Evolutionary conservation across 2,797 vertebrate species (phyloP).

Genomic region (Lophius americanus): DNA sequence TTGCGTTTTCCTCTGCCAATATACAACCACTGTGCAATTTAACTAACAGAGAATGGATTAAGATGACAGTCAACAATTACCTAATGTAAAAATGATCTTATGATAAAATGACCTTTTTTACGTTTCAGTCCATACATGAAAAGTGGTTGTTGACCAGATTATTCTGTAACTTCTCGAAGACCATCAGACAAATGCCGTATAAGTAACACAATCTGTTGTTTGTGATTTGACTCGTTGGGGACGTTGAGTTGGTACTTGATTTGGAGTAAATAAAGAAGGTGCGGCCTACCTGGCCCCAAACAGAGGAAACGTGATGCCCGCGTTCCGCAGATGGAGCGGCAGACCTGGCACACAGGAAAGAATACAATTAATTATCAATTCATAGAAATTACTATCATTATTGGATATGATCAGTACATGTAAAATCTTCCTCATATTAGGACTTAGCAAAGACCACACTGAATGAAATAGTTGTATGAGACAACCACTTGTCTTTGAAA

Average conservation of each 20-base stretch:
- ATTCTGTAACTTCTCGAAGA: neutral
- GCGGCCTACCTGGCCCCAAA: slow-evolving; percentile 51
- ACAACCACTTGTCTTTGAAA: no score
- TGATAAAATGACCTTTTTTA: neutral
- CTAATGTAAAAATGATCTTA: neutral
- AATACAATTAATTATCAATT: neutral
- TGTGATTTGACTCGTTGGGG: slow-evolving; percentile 1
- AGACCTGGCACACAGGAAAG: slow-evolving; percentile 50
- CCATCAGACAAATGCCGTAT: neutral
- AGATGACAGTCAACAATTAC: slow-evolving; percentile 15
- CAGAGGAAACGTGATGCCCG: slow-evolving; percentile 60
- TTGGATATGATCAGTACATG: neutral
- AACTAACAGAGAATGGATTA: slow-evolving; percentile 26
- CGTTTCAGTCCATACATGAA: neutral
- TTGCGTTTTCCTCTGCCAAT: neutral
- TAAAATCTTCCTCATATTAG: no score
- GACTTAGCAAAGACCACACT: no score
- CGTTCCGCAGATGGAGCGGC: slow-evolving; percentile 1
- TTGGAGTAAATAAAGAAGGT: neutral
- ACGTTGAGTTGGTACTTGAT: neutral
- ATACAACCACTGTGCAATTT: neutral
- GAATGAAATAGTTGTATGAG: no score
- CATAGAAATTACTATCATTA: neutral
- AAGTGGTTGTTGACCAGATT: neutral
- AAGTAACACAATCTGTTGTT: slow-evolving; percentile 2